These are phyloP conservation scores for Folsomia manolachei DNA, from an alignment of 2,888 invertebrate genomes.

Conservation along the genomic window DNA sequence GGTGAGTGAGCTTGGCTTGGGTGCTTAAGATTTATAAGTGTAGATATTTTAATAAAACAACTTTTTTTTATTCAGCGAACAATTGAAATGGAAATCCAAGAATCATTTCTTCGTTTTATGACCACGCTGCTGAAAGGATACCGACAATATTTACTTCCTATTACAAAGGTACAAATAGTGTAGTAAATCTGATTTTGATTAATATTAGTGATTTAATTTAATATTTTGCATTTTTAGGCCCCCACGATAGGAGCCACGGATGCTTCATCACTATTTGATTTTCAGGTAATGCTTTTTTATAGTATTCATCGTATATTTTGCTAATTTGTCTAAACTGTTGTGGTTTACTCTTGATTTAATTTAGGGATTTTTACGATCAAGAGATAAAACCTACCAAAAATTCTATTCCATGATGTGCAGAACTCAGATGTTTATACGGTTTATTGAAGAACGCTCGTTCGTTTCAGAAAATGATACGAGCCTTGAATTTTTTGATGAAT, in stretches of 20 bases:
- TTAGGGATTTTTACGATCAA: conserved; percentile 72
- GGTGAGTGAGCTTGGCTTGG: conserved; percentile 59
- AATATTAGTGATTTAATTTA: too few relatives aligned
- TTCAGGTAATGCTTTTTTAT: conserved; percentile 59
- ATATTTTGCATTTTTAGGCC: too few relatives aligned
- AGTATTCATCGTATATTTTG: not conserved
- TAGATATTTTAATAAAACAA: not conserved
- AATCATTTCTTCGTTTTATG: conserved; percentile 95
- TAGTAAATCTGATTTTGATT: too few relatives aligned
- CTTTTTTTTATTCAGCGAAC: conserved; percentile 63
- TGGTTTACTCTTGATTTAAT: too few relatives aligned
- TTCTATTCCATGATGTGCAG: conserved; percentile 85
- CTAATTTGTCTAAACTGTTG: too few relatives aligned
- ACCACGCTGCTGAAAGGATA: conserved; percentile 88
- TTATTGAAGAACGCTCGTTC: conserved; percentile 97
- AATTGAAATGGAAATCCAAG: conserved; percentile 91
- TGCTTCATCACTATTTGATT: conserved; percentile 89
- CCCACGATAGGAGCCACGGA: conserved; percentile 92
- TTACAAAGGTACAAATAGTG: conserved; percentile 90
- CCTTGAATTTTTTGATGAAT: conserved; percentile 95
- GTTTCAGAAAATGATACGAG: conserved; percentile 97
- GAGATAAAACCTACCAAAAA: conserved; percentile 72
- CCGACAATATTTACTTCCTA: conserved; percentile 80
- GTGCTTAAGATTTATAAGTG: too few relatives aligned
- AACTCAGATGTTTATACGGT: conserved; percentile 96